Evolutionary conservation across 2,888 invertebrate genomes (phyloP).

Genomic region (Uropetala carovei): DNA sequence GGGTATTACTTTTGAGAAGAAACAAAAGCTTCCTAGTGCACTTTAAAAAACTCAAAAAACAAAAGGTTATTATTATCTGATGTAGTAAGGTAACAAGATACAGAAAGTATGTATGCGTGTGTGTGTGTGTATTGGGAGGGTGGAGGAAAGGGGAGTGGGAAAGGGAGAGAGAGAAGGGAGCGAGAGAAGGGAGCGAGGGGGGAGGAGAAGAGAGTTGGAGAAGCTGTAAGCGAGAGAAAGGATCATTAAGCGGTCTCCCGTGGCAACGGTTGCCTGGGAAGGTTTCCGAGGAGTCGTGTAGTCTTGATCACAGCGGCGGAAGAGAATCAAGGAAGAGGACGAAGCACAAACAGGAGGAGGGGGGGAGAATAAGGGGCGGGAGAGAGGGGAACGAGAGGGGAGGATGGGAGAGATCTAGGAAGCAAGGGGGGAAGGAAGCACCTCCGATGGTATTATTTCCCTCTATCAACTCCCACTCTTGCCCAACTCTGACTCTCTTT

Average conservation of each 20-base stretch:
- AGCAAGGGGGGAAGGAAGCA: background rate
- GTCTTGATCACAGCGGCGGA: conserved; percentile 63
- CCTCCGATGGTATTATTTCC: conserved; percentile 16
- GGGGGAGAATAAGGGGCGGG: background rate
- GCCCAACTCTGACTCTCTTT: background rate
- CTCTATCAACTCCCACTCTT: background rate
- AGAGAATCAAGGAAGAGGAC: conserved; percentile 60
- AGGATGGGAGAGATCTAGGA: background rate
- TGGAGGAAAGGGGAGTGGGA: background rate
- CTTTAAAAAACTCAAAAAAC: background rate
- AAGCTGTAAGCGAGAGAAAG: conserved; percentile 32
- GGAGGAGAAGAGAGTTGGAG: background rate
- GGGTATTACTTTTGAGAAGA: background rate
- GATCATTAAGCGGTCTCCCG: conserved; percentile 64
- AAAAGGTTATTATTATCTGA: conserved; percentile 44
- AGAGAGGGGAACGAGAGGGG: background rate
- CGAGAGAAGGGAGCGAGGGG: background rate
- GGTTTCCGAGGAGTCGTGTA: conserved; percentile 51
- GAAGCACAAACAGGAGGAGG: conserved; percentile 3
- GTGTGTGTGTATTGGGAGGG: background rate
- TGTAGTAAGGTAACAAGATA: conserved; percentile 49
- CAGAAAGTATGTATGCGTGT: background rate
- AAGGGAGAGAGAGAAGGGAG: background rate
- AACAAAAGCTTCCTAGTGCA: background rate
- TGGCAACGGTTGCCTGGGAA: conserved; percentile 61